Conservation (phyloP, 2,113 vertebrate genomes). For the Lichenostomus cassidix region DNA sequence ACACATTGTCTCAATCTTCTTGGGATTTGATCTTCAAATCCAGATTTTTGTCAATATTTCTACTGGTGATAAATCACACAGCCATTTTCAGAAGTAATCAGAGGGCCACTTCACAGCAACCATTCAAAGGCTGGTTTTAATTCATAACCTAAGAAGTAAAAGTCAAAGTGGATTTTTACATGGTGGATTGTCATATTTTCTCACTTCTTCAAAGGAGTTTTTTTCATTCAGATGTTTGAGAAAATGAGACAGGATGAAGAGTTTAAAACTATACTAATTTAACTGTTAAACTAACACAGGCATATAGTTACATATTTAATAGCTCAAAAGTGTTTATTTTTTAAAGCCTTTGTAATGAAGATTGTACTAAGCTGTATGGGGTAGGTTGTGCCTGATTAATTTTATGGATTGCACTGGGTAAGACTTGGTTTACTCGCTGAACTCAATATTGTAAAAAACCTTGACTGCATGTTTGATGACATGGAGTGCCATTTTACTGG, state of each 20-base stretch:
- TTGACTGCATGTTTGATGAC: background rate
- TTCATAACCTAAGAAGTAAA: background rate
- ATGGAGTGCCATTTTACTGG: background rate
- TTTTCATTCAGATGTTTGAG: background rate
- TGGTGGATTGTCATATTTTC: background rate
- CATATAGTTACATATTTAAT: background rate
- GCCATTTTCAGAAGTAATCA: background rate
- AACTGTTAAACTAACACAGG: background rate
- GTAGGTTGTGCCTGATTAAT: background rate
- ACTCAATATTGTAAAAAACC: background rate
- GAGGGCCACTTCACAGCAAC: background rate
- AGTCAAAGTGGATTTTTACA: background rate
- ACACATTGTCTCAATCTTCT: background rate
- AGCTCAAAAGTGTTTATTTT: background rate
- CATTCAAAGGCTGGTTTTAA: background rate
- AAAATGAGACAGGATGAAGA: background rate
- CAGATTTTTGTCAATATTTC: background rate
- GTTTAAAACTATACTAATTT: background rate
- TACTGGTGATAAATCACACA: background rate
- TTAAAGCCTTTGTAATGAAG: background rate
- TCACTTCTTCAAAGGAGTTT: background rate
- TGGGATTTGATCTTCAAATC: background rate
- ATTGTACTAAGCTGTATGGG: background rate
- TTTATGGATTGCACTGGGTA: background rate
- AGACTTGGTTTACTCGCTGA: background rate